A percentile compares a stretch with the other conserved stretches of the same genome.
phyloP scores from a whole-genome alignment of 1,140 invertebrate genomes.

The Microplitis demolitor region DNA sequence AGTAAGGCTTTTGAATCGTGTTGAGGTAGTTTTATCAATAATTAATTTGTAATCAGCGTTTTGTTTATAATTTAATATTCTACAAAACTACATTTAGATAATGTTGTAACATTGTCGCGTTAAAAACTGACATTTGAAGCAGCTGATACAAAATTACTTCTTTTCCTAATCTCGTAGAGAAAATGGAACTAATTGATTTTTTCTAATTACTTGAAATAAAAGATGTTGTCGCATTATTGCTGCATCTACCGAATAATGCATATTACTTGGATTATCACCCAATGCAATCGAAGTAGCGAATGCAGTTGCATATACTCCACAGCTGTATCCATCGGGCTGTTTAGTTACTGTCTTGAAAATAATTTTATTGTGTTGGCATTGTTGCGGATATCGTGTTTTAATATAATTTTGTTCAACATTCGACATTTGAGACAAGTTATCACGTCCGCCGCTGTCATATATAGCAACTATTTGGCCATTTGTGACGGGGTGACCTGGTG shows the following conservation, averaged over 20 bases:
- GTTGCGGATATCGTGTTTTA: slow-evolving; percentile 4
- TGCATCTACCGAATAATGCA: slow-evolving; percentile 11
- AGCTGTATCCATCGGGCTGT: slow-evolving; percentile 14
- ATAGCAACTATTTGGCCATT: not conserved
- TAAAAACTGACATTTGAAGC: too few relatives aligned
- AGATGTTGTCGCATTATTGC: slow-evolving; percentile 15
- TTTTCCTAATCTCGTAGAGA: too few relatives aligned
- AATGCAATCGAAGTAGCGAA: slow-evolving; percentile 26
- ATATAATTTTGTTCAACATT: not conserved
- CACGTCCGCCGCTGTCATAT: slow-evolving; percentile 2
- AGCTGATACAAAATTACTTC: too few relatives aligned
- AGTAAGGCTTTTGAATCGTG: too few relatives aligned
- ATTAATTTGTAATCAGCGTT: too few relatives aligned
- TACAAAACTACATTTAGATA: too few relatives aligned
- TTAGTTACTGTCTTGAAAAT: not conserved
- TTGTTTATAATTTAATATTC: too few relatives aligned
- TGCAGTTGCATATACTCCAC: slow-evolving; percentile 27
- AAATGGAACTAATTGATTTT: too few relatives aligned
- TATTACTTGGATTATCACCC: not conserved
- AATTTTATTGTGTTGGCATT: not conserved
- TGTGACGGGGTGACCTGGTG: too few relatives aligned
- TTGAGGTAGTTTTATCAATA: too few relatives aligned
- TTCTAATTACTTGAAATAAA: too few relatives aligned
- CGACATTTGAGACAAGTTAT: not conserved
- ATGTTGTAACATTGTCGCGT: too few relatives aligned